Conservation (phyloP, 1,140 invertebrate species). For the Drosophila sucinea region DNA sequence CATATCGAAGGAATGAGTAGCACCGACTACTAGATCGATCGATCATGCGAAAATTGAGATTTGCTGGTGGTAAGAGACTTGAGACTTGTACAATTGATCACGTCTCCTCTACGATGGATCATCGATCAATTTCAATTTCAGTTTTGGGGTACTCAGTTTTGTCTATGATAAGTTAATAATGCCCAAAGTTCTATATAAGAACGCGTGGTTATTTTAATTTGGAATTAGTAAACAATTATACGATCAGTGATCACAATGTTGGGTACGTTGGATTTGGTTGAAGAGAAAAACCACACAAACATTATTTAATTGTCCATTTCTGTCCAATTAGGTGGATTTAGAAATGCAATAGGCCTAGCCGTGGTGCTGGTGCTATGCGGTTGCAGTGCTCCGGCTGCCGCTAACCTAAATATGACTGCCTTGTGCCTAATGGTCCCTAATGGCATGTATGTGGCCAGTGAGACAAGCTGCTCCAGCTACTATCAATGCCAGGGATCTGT, state of each 20-base stretch:
- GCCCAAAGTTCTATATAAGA: conserved; percentile 33
- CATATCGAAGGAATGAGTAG: no score
- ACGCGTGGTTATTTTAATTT: neutral
- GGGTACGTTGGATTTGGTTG: conserved; percentile 20
- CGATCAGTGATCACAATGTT: conserved; percentile 26
- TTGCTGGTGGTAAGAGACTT: neutral
- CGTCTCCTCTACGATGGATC: conserved; percentile 24
- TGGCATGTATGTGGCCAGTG: conserved; percentile 39
- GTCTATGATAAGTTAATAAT: conserved; percentile 20
- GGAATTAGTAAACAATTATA: conserved; percentile 34
- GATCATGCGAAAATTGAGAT: conserved; percentile 43
- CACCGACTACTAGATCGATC: conserved; percentile 11
- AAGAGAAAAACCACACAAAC: neutral
- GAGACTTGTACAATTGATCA: conserved; percentile 33
- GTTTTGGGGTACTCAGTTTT: neutral
- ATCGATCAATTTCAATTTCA: conserved; percentile 32
- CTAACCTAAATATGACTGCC: conserved; percentile 45
- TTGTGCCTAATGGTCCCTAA: conserved; percentile 44
- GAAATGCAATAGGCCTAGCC: conserved; percentile 24
- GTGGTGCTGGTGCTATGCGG: conserved; percentile 31
- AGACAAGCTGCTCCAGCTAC: conserved; percentile 45
- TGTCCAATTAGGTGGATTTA: conserved; percentile 25
- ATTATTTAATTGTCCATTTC: neutral
- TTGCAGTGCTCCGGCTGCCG: conserved; percentile 34
- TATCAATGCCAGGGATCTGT: conserved; percentile 42